Conservation (phyloP, 2,888 invertebrate species). For the Drosophila tripunctata region DNA sequence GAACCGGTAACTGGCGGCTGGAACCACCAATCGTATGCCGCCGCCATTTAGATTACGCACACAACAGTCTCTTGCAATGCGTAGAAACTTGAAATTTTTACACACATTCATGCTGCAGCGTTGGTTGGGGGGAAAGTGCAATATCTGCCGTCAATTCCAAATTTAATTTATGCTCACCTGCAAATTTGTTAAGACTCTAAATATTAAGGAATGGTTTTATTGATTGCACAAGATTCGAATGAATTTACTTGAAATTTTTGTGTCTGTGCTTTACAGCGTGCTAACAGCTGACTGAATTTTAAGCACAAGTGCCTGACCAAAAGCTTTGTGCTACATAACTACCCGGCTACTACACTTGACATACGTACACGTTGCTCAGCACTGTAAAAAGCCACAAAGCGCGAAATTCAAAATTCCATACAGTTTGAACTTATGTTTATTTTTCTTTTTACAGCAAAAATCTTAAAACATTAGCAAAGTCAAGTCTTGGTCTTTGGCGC, state of each 20-base stretch:
- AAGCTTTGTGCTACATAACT: slow-evolving; percentile 45
- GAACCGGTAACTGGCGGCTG: too few species aligned
- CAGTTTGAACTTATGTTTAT: background rate
- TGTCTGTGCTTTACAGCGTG: slow-evolving; percentile 21
- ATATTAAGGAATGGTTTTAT: background rate
- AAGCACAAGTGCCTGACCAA: background rate
- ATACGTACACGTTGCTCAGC: background rate
- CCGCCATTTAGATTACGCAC: slow-evolving; percentile 34
- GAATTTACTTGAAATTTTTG: slow-evolving; percentile 49
- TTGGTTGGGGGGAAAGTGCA: slow-evolving; percentile 22
- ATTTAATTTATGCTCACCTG: slow-evolving; percentile 42
- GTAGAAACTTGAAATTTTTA: slow-evolving; percentile 62
- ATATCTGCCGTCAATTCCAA: slow-evolving; percentile 10
- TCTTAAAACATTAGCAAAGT: slow-evolving; percentile 9
- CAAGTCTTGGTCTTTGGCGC: slow-evolving; percentile 73
- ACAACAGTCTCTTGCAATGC: slow-evolving; percentile 35
- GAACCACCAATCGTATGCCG: too few species aligned
- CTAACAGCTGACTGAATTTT: slow-evolving; percentile 47
- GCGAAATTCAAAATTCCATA: background rate
- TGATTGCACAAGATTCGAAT: slow-evolving; percentile 14
- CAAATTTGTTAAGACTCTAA: slow-evolving; percentile 26
- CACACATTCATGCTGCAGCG: slow-evolving; percentile 61
- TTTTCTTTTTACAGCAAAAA: slow-evolving; percentile 34
- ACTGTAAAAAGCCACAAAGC: background rate
- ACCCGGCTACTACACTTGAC: slow-evolving; percentile 44